Base-by-base conservation (phyloP, 2,888 invertebrate species). In the Hermaeophaga mercurialis region DNA sequence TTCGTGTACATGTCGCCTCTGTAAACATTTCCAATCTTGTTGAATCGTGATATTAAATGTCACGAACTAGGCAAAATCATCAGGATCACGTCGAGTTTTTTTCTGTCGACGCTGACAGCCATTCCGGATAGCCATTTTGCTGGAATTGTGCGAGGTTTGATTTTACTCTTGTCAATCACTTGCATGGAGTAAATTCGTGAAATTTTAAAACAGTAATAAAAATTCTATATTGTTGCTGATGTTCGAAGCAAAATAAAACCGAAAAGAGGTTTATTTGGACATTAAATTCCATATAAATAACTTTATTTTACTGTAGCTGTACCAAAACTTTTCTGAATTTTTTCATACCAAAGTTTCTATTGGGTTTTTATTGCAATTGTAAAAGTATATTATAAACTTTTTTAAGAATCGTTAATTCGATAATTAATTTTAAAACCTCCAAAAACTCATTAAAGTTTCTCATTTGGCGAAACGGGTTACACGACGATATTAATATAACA, bases 11-110 rank as follows among this genome's bases (percentile, higher is more conserved):
- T 34, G 47, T 47, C 22, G 36, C 19, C 8, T 34, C 33, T 15
- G 11, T 12, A 44, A 44, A 44, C 44, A 15, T 24, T 44, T 44
- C 19, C 33, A 47, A 34, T 28, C 46, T 17, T 8, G 46, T 18
- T 31, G 15, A 28, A 46, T 46, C 31, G 33, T 14, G 14, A 47
- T 39, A 49, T 49, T 24, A 49, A 49, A 39, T 39, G 49, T 49
- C 49, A 49, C 48, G n/a, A 17, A 12, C 18, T 22, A 19, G 6
- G 41, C 38, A 24, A 15, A 41, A 22, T 41, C 41, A 24, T 41
- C 41, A 24, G 41, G 24, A 28, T 7, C 28, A 28, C 28, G 28
- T 28, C 28, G n/a, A 28, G 5, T 28, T 28, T 28, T 28, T 28
- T n/a, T n/a, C 28, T 2, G 28, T 28, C 28, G 28, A 28, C 28